phyloP scores from a whole-genome alignment of 2,797 vertebrate species.

The Hyperoplus immaculatus region DNA sequence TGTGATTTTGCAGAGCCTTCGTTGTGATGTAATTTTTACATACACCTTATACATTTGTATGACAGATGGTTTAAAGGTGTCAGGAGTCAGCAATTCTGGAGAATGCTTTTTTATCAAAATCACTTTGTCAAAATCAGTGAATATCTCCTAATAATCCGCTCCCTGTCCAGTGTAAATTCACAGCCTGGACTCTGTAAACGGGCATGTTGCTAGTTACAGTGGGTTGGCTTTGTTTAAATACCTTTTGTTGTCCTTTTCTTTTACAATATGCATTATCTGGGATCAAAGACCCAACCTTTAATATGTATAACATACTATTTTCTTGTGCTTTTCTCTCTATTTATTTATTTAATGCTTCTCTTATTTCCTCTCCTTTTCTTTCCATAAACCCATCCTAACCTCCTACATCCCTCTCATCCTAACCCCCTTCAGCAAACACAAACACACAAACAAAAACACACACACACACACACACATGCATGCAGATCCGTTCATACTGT shows the following conservation, averaged over 20 bases:
- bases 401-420: neutral
- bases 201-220: too few species aligned
- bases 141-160: too few species aligned
- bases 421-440: conserved; percentile 28
- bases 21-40: neutral
- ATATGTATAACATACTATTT: neutral
- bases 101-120: too few species aligned
- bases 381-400: conserved; percentile 1
- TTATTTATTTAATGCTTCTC: neutral
- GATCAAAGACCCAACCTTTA: too few species aligned
- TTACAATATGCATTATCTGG: too few species aligned
- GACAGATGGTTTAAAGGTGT: neutral
- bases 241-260: too few species aligned
- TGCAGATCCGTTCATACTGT: conserved; percentile 63
- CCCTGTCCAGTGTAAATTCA: too few species aligned
- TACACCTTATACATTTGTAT: neutral
- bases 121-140: too few species aligned
- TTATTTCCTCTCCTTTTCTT: conserved; percentile 11
- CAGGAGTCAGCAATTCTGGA: too few species aligned
- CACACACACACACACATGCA: conserved; percentile 19
- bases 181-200: too few species aligned
- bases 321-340: neutral
- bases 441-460: neutral
- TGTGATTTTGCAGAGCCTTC: neutral
- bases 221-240: too few species aligned